Evolutionary conservation across 2,797 vertebrate species (phyloP), one percentile per base, ranked within the genome.

Genomic region (Acanthis flammea): DNA sequence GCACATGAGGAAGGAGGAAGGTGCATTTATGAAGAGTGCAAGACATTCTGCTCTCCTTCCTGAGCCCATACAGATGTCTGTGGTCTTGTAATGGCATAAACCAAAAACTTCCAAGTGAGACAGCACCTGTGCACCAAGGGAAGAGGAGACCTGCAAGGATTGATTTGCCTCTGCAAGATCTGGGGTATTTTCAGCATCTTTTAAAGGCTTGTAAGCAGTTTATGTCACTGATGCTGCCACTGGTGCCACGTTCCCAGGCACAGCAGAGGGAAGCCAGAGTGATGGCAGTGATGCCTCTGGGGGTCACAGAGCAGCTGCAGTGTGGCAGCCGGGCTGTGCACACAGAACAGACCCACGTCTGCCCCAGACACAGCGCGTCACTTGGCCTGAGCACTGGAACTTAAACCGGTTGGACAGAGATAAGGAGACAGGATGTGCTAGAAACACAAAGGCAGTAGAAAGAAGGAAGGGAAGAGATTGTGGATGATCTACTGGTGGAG

Each of bases 341-440:
- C 76, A 37, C 66, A 31, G 39, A 74, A 4, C 51, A 86, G 62
- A 5, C n/a, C 25, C 39, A 31, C 3, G 0, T 23, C 30, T 35
- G n/a, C 62, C 57, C 28, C 7, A 47, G 35, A 45, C 57, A 37
- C 58, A 58, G 3, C 17, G 14, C 0, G 0, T 2, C 47, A 22
- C 62, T 19, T 42, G 50, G 37, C 62, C 27, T n/a, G 55, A 70
- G 60, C 2, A 2, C 37, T 62, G 55, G 54, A 53, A 45, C 68
- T 88, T 30, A 62, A 74, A 51, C 23, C 3, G 18, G 14, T 28
- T 71, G 44, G 54, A 44, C 14, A 81, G 48, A 83, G 39, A 39
- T 57, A 41, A 82, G 62, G 81, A 85, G 48, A 42, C 24, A 65
- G 53, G 63, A 37, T 28, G 48, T 37, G n/a, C 50, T 66, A 50